Evolutionary conservation across 1,140 invertebrate genomes (phyloP).

Genomic region (Phenacoccus solenopsis): DNA sequence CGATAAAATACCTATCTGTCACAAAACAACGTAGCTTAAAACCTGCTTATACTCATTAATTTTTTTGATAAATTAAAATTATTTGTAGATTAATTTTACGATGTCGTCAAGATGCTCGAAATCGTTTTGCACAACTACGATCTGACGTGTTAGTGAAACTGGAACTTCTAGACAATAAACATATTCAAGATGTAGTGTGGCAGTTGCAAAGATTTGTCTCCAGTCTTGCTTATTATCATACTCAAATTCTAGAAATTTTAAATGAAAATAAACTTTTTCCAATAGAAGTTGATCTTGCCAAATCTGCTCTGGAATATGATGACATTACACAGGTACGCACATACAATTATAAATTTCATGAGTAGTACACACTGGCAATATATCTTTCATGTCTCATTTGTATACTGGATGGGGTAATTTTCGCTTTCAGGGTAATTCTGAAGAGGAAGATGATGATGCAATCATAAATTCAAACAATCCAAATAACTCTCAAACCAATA

Average conservation of each 20-base stretch:
- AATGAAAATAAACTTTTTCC: slow-evolving; percentile 66
- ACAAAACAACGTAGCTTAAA: neutral
- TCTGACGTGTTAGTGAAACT: slow-evolving; percentile 94
- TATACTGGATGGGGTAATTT: too few relatives aligned
- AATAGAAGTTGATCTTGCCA: slow-evolving; percentile 88
- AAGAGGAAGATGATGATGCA: neutral
- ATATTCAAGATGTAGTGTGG: slow-evolving; percentile 43
- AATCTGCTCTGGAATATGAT: slow-evolving; percentile 81
- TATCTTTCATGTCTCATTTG: too few relatives aligned
- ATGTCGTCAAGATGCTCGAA: slow-evolving; percentile 86
- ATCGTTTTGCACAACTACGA: slow-evolving; percentile 79
- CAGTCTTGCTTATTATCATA: slow-evolving; percentile 45
- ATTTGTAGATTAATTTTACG: slow-evolving; percentile 64
- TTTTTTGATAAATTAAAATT: neutral
- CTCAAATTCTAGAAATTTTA: slow-evolving; percentile 38
- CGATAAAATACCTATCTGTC: neutral
- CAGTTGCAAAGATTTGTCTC: slow-evolving; percentile 36
- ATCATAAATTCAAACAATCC: neutral
- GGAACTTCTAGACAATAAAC: slow-evolving; percentile 93
- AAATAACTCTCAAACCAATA: neutral
- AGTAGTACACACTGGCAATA: too few relatives aligned
- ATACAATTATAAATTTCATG: too few relatives aligned
- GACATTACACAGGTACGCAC: neutral
- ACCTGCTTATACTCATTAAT: neutral
- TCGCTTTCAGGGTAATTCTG: neutral